phyloP scores from a whole-genome alignment of 2,797 vertebrate species.

The Anomalospiza imberbis region DNA sequence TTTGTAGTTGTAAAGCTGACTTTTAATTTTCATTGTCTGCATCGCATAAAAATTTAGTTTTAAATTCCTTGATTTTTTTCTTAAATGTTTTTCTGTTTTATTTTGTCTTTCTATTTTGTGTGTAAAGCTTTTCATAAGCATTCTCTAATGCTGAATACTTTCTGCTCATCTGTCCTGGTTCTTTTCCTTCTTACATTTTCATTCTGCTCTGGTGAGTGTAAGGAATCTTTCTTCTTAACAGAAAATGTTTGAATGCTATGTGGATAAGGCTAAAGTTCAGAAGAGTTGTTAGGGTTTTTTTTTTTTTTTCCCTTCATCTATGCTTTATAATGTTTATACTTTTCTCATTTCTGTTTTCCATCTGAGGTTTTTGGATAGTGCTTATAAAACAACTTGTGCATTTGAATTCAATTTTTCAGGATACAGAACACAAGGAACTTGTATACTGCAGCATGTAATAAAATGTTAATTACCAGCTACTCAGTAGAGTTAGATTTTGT shows the following conservation, averaged over 20 bases:
- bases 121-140: conserved; percentile 68
- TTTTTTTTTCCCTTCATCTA: neutral
- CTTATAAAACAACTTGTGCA: neutral
- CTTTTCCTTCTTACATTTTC: conserved; percentile 69
- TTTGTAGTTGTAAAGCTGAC: neutral
- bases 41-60: neutral
- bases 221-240: conserved; percentile 66
- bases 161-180: conserved; percentile 67
- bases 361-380: neutral
- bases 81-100: conserved; percentile 55
- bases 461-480: neutral
- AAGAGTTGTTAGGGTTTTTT: neutral
- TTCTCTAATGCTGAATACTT: conserved; percentile 68
- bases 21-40: neutral
- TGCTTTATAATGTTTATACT: neutral
- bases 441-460: neutral
- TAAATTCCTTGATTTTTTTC: conserved; percentile 5
- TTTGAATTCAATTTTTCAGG: neutral
- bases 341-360: neutral
- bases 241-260: conserved; percentile 23
- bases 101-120: conserved; percentile 60
- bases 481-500: neutral
- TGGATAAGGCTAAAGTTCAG: neutral
- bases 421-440: neutral
- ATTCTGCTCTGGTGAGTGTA: conserved; percentile 70